These are phyloP conservation scores for Taenaris catops DNA, from an alignment of 2,888 invertebrate genomes.

Conservation along the genomic window DNA sequence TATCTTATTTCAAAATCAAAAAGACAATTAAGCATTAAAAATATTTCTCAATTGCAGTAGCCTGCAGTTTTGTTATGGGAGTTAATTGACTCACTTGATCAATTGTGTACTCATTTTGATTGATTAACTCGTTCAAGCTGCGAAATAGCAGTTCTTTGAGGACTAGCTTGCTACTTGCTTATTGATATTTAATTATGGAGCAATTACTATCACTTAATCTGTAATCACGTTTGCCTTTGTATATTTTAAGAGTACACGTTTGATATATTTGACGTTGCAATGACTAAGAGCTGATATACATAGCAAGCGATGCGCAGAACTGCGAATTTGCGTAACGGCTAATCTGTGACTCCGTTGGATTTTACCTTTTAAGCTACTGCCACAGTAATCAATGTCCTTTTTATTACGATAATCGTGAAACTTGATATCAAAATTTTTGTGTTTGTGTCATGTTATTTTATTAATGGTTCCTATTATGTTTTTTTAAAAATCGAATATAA, in stretches of 20 bases:
- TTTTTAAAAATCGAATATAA: too few species aligned
- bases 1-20: slow-evolving; percentile 17
- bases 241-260: slow-evolving; percentile 3
- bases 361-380: too few species aligned
- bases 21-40: slow-evolving; percentile 10
- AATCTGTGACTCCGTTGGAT: too few species aligned
- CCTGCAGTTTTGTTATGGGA: slow-evolving; percentile 12
- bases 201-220: slow-evolving; percentile 13
- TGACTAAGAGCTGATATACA: too few species aligned
- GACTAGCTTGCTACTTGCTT: slow-evolving; percentile 1
- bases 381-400: too few species aligned
- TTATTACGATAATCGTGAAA: too few species aligned
- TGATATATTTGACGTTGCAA: slow-evolving; percentile 1
- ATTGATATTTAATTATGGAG: slow-evolving; percentile 24
- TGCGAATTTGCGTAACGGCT: too few species aligned
- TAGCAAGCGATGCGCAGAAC: too few species aligned
- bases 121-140: slow-evolving; percentile 12
- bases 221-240: slow-evolving; percentile 9
- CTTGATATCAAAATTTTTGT: too few species aligned
- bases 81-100: slow-evolving; percentile 15
- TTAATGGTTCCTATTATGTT: too few species aligned
- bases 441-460: too few species aligned
- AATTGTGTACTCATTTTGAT: slow-evolving; percentile 16
- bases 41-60: slow-evolving; percentile 13
- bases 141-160: slow-evolving; percentile 4